Conservation (phyloP, 2,797 vertebrate species). For the Ctenopoma multispine region DNA sequence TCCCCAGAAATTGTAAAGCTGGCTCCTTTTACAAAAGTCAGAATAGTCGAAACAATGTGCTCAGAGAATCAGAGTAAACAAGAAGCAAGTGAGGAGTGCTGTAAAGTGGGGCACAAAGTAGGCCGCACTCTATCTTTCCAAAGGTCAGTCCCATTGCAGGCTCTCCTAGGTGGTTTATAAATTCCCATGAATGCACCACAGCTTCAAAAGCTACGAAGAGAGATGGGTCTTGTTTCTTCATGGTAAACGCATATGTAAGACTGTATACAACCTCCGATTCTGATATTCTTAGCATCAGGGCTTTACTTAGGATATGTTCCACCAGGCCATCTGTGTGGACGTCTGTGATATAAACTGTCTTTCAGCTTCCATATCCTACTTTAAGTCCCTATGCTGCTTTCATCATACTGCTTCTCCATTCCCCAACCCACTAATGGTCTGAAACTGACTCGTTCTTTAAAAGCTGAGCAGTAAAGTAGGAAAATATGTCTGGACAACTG, state of each 20-base stretch:
- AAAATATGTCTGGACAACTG: neutral
- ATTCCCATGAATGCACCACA: conserved; percentile 65
- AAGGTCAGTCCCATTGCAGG: conserved; percentile 70
- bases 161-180: conserved; percentile 73
- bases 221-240: conserved; percentile 42
- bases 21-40: conserved; percentile 14
- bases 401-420: conserved; percentile 6
- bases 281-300: conserved; percentile 71
- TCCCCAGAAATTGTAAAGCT: neutral
- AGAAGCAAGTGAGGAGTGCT: conserved; percentile 50
- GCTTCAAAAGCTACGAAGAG: conserved; percentile 43
- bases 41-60: conserved; percentile 38
- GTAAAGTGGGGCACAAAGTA: conserved; percentile 79
- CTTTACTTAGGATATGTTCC: conserved; percentile 63
- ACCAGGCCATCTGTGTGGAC: conserved; percentile 52
- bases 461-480: conserved; percentile 6
- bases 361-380: conserved; percentile 46
- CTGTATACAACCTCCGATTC: conserved; percentile 13
- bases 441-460: conserved; percentile 49
- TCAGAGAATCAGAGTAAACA: conserved; percentile 56
- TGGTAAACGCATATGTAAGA: conserved; percentile 31
- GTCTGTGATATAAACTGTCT: conserved; percentile 34
- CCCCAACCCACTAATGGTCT: conserved; percentile 40
- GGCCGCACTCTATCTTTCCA: conserved; percentile 65
- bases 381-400: conserved; percentile 44